Evolutionary conservation across 2,797 vertebrate species (phyloP).

Genomic region (Neopelma chrysocephalum): DNA sequence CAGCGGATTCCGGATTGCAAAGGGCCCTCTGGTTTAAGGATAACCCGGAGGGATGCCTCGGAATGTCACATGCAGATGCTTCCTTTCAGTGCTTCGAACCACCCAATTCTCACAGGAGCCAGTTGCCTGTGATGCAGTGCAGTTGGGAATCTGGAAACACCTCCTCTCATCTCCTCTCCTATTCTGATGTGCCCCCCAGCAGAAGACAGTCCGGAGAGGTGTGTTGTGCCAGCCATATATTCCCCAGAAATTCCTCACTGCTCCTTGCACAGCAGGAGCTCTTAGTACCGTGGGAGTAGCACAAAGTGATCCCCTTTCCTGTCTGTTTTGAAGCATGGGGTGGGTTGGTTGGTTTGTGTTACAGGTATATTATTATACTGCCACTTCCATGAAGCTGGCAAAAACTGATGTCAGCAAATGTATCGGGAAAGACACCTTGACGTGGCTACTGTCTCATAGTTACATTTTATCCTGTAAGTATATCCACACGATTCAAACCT

Average conservation of each 20-base stretch:
- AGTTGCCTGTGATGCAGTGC: background rate
- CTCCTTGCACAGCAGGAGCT: background rate
- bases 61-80: background rate
- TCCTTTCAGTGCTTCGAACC: background rate
- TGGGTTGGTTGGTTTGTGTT: background rate
- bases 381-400: background rate
- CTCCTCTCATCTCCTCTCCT: background rate
- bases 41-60: background rate
- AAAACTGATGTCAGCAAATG: background rate
- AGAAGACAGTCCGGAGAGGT: background rate
- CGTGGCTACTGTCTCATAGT: background rate
- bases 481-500: background rate
- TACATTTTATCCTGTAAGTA: background rate
- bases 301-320: background rate
- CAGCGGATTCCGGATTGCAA: background rate
- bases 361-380: background rate
- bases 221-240: accelerated
- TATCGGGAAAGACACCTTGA: background rate
- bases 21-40: background rate
- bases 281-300: background rate
- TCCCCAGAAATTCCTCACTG: background rate
- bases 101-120: background rate
- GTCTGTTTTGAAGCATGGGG: background rate
- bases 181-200: background rate
- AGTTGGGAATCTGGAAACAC: background rate